A percentile compares a stretch with the other conserved stretches of the same genome.
phyloP scores from a whole-genome alignment of 2,888 invertebrate species.

The Autographa pulchrina region DNA sequence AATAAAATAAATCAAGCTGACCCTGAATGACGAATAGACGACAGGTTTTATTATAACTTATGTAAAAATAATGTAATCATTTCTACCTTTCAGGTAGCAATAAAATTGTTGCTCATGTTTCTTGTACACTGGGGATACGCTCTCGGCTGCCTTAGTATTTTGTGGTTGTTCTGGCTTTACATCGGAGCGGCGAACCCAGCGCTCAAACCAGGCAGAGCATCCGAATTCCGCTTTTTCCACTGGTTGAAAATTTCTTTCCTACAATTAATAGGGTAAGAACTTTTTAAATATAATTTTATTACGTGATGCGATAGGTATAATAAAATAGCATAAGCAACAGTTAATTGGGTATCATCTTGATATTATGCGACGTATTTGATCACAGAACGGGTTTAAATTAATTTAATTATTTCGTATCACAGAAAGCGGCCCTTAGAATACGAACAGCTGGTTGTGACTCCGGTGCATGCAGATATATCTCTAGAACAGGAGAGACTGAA shows the following conservation, averaged over 20 bases:
- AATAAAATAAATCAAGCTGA: background rate
- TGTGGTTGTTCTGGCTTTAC: conserved; percentile 97
- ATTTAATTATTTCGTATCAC: conserved; percentile 45
- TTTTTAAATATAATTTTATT: conserved; percentile 29
- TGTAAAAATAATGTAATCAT: background rate
- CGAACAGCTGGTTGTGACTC: conserved; percentile 96
- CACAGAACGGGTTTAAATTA: background rate
- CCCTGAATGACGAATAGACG: no score
- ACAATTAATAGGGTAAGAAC: conserved; percentile 92
- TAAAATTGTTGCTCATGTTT: conserved; percentile 97
- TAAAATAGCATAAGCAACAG: no score
- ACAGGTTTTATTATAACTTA: background rate
- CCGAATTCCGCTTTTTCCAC: conserved; percentile 94
- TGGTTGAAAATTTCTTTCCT: conserved; percentile 93
- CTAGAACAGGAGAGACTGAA: conserved; percentile 96
- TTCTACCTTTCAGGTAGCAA: conserved; percentile 91
- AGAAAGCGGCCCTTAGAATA: conserved; percentile 94
- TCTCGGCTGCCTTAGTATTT: conserved; percentile 93
- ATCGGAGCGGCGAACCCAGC: conserved; percentile 98
- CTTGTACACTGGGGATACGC: conserved; percentile 98
- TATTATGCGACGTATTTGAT: no score
- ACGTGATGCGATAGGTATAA: conserved; percentile 28
- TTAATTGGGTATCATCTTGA: no score
- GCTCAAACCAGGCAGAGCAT: conserved; percentile 96
- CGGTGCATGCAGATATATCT: conserved; percentile 94